phyloP scores from a whole-genome alignment of 2,797 vertebrate species.

The Phoebastria nigripes region DNA sequence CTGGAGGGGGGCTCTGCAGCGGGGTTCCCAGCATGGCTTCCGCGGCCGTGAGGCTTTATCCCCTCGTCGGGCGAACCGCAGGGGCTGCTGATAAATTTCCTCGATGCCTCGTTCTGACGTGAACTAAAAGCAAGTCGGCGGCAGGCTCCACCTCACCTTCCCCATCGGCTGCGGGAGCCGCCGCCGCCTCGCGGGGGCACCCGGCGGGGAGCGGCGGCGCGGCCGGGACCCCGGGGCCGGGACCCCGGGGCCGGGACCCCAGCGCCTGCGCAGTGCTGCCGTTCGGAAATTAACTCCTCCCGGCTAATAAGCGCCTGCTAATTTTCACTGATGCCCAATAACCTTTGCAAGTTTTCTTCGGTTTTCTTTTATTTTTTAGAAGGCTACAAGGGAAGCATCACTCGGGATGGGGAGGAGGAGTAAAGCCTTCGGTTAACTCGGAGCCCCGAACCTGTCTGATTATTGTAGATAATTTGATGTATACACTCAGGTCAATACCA shows the following conservation, averaged over 20 bases:
- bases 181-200: background rate
- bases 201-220: background rate
- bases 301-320: accelerated
- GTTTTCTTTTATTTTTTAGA: background rate
- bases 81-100: accelerated
- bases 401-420: background rate
- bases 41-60: background rate
- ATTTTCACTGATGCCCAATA: background rate
- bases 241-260: no score
- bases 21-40: background rate
- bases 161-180: background rate
- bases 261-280: background rate
- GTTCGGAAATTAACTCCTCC: background rate
- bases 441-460: background rate
- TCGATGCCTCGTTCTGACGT: accelerated
- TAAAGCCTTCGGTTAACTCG: background rate
- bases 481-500: background rate
- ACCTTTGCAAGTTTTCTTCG: background rate
- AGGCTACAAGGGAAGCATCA: background rate
- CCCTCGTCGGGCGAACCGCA: accelerated
- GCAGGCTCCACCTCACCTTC: background rate
- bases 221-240: background rate
- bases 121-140: accelerated
- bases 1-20: background rate
- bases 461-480: background rate